Percentiles rank a stretch among this genome's conserved stretches.
Evolutionary conservation across 2,797 vertebrate species (phyloP).

Genomic region (Sebastes steindachneri): DNA sequence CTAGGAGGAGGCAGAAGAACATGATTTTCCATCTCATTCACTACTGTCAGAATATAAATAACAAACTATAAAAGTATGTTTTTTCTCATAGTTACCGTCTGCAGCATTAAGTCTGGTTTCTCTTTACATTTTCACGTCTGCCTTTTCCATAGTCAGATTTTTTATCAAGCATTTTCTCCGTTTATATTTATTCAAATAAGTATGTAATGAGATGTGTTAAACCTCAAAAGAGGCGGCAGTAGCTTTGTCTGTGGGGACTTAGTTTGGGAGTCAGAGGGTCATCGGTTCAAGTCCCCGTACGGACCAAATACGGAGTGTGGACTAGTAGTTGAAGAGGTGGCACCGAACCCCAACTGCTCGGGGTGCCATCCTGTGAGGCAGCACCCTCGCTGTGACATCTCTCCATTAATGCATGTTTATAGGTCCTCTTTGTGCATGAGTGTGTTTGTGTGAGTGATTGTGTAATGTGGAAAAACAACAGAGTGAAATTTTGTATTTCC

Average conservation of each 20-base stretch:
- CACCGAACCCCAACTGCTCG: too few species aligned
- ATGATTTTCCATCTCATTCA: too few species aligned
- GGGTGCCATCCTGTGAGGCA: too few species aligned
- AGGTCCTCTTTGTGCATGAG: background rate
- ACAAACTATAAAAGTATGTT: too few species aligned
- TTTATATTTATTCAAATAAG: background rate
- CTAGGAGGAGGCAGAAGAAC: too few species aligned
- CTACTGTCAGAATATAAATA: too few species aligned
- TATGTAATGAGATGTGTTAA: background rate
- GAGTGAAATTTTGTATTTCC: background rate
- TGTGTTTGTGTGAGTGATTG: background rate
- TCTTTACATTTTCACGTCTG: background rate
- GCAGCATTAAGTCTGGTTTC: constrained; percentile 5
- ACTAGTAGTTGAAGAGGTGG: too few species aligned
- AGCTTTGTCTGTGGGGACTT: too few species aligned
- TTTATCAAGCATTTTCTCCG: background rate
- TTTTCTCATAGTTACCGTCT: background rate
- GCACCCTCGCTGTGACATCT: background rate
- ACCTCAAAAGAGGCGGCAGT: too few species aligned
- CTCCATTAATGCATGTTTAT: background rate
- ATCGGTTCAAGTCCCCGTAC: too few species aligned
- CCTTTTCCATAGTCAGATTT: background rate
- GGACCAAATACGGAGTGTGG: too few species aligned
- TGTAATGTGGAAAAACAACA: background rate
- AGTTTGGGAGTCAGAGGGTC: too few species aligned